A percentile compares a stretch with the other conserved stretches of the same genome.
Conservation (phyloP, 2,888 invertebrate genomes). For the Agrilus mali region DNA sequence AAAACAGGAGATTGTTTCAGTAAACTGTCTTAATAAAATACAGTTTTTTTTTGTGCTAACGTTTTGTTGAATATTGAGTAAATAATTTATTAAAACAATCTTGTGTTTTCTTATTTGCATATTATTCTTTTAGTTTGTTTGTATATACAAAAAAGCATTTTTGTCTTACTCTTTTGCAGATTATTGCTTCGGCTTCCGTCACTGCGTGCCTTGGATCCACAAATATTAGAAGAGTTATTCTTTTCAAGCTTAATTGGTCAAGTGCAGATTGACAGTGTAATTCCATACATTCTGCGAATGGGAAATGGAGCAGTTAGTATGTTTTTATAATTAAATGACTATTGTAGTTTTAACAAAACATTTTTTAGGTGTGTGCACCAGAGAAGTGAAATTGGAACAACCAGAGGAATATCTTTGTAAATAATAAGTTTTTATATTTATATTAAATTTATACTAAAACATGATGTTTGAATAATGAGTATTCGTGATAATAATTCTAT, state of each 20-base stretch:
- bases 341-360: constrained; percentile 3
- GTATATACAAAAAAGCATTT: neutral
- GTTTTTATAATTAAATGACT: neutral
- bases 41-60: too few relatives aligned
- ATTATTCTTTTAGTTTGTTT: too few relatives aligned
- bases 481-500: neutral
- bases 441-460: too few relatives aligned
- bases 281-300: constrained; percentile 76
- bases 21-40: too few relatives aligned
- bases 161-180: constrained; percentile 24
- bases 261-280: constrained; percentile 89
- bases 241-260: constrained; percentile 85
- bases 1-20: constrained; percentile 1
- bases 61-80: too few relatives aligned
- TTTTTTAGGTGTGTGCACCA: constrained; percentile 16
- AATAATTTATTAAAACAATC: too few relatives aligned
- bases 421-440: constrained; percentile 1
- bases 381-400: constrained; percentile 30
- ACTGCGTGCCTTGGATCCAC: constrained; percentile 57
- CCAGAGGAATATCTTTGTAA: constrained; percentile 18
- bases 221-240: constrained; percentile 80
- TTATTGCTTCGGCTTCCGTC: constrained; percentile 59
- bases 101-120: too few relatives aligned
- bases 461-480: too few relatives aligned
- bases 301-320: constrained; percentile 15